Conservation (phyloP, 2,888 invertebrate species). For the Metallyticus violacea region DNA sequence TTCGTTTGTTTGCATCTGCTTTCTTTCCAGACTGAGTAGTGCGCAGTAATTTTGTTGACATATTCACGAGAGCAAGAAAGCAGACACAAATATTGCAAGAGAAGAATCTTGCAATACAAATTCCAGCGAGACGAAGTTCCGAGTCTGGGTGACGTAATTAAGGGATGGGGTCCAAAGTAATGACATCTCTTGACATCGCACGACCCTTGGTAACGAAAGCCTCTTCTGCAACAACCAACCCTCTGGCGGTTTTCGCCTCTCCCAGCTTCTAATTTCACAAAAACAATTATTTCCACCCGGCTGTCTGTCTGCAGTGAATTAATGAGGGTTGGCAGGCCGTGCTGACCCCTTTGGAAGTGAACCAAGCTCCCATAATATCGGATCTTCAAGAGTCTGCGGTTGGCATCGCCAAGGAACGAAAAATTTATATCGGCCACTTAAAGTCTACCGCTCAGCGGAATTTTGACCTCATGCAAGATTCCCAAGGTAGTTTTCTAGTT, state of each 20-base stretch:
- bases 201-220: too few species aligned
- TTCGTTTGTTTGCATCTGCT: too few species aligned
- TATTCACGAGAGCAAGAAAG: too few species aligned
- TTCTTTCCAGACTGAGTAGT: too few species aligned
- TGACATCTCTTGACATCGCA: background rate
- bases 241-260: background rate
- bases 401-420: background rate
- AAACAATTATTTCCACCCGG: background rate
- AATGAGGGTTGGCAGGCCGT: background rate
- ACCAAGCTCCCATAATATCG: background rate
- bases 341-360: background rate
- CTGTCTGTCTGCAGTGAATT: background rate
- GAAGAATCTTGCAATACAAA: background rate
- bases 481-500: background rate
- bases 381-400: background rate
- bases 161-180: background rate
- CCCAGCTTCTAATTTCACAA: background rate
- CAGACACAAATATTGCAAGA: background rate
- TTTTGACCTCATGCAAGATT: background rate
- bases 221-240: background rate
- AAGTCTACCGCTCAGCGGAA: too few species aligned
- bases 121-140: too few species aligned
- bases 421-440: background rate
- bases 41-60: too few species aligned
- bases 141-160: background rate